phyloP scores from a whole-genome alignment of 2,797 vertebrate species.

The Acanthurus lineatus region DNA sequence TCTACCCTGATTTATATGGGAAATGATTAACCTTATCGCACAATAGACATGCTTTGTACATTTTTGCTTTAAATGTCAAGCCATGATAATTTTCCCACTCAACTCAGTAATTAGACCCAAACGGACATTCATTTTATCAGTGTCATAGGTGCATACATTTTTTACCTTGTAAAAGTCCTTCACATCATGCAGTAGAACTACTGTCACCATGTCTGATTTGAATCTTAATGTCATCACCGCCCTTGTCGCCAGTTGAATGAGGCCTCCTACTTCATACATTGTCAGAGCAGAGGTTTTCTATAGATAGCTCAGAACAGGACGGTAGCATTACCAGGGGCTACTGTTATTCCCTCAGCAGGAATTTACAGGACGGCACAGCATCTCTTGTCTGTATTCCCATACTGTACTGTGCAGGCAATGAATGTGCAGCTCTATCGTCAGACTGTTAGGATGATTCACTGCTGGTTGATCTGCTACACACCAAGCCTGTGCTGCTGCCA shows the following conservation, averaged over 20 bases:
- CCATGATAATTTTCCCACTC: neutral
- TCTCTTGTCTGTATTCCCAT: slow-evolving; percentile 32
- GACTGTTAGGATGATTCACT: slow-evolving; percentile 58
- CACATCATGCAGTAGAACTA: neutral
- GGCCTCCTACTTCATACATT: slow-evolving; percentile 10
- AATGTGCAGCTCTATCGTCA: slow-evolving; percentile 36
- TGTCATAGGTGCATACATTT: neutral
- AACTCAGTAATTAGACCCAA: neutral
- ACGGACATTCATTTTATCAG: neutral
- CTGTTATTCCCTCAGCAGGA: slow-evolving; percentile 56
- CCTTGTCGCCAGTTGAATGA: slow-evolving; percentile 42
- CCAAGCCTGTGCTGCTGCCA: slow-evolving; percentile 26
- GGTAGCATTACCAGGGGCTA: slow-evolving; percentile 38
- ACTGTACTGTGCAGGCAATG: slow-evolving; percentile 10
- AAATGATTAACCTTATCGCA: neutral
- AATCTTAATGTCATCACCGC: slow-evolving; percentile 25
- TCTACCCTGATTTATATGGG: too few species aligned
- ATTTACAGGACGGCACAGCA: slow-evolving; percentile 16
- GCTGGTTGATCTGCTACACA: slow-evolving; percentile 35
- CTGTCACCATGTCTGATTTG: slow-evolving; percentile 10
- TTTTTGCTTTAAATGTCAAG: neutral
- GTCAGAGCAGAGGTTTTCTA: slow-evolving; percentile 43
- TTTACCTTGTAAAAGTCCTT: neutral
- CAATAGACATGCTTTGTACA: neutral
- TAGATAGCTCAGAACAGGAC: slow-evolving; percentile 51